Conservation (phyloP, 2,113 vertebrate genomes). For the Recurvirostra avosetta region DNA sequence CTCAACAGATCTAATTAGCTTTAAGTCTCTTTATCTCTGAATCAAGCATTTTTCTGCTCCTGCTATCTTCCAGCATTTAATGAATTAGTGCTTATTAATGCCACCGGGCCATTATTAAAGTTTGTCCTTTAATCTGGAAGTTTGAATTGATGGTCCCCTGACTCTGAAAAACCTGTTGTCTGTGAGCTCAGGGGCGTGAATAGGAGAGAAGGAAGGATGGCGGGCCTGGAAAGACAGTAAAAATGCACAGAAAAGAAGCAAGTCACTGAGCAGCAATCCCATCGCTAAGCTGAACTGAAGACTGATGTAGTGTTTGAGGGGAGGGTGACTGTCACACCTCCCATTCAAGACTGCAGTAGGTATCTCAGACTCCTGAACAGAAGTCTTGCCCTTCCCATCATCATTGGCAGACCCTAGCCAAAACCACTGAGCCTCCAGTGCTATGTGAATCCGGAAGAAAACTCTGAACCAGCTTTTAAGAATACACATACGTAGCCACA, state of each 20-base stretch:
- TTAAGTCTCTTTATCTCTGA: conserved; percentile 52
- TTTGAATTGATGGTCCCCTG: not conserved
- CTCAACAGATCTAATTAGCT: conserved; percentile 53
- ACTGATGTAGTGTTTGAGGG: not conserved
- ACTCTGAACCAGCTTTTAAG: not conserved
- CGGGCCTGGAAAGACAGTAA: not conserved
- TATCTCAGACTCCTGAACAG: not conserved
- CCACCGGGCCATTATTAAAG: conserved; percentile 10
- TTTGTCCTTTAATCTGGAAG: not conserved
- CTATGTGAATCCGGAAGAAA: not conserved
- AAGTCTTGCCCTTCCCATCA: not conserved
- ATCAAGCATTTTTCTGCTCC: conserved; percentile 27
- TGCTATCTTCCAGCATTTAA: conserved; percentile 21
- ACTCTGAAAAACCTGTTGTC: not conserved
- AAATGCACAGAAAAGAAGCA: not conserved
- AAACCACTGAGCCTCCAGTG: not conserved
- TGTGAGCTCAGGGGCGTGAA: not conserved
- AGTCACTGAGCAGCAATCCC: not conserved
- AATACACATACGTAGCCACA: not conserved
- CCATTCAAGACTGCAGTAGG: not conserved
- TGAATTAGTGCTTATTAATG: conserved; percentile 39
- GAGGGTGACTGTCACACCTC: not conserved
- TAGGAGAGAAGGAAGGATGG: not conserved
- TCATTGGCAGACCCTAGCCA: not conserved
- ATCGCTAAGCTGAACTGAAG: not conserved